Percentiles rank a stretch among this genome's conserved stretches.
Evolutionary conservation across 2,113 vertebrate genomes (phyloP).

Genomic region (Paedocypris sp.): DNA sequence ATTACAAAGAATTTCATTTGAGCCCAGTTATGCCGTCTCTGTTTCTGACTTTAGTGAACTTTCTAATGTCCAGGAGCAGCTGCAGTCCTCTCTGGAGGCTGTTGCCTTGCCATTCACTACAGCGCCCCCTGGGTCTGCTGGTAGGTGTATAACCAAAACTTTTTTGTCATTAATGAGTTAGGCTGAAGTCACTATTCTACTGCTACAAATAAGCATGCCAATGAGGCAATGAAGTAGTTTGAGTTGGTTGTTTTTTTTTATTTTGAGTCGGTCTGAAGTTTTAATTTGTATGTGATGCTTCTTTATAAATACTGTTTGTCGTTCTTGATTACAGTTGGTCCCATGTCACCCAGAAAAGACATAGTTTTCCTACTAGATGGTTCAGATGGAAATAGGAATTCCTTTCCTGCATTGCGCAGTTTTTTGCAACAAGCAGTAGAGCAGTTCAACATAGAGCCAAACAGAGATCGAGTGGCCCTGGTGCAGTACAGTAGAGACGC

Average conservation of each 20-base stretch:
- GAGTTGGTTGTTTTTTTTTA: no score
- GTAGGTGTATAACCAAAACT: background rate
- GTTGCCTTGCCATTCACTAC: background rate
- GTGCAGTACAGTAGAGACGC: conserved; percentile 37
- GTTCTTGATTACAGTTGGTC: conserved; percentile 14
- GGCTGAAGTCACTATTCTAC: no score
- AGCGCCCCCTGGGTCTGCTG: background rate
- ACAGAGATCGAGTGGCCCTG: conserved; percentile 31
- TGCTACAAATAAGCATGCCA: background rate
- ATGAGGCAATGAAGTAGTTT: background rate
- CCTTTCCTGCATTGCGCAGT: conserved; percentile 41
- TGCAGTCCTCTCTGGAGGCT: background rate
- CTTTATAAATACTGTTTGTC: no score
- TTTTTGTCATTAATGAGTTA: no score
- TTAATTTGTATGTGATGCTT: background rate
- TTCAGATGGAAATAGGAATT: conserved; percentile 48
- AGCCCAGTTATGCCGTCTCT: conserved; percentile 26
- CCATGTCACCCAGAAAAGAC: conserved; percentile 42
- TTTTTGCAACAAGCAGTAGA: conserved; percentile 47
- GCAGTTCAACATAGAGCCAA: conserved; percentile 26
- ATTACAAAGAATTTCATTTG: conserved; percentile 36
- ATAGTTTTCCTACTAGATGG: conserved; percentile 62
- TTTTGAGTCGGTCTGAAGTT: no score
- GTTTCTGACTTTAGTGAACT: conserved; percentile 37
- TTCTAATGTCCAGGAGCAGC: conserved; percentile 26